Evolutionary conservation across 2,888 invertebrate genomes (phyloP).

Genomic region (Anthrax anthrax): DNA sequence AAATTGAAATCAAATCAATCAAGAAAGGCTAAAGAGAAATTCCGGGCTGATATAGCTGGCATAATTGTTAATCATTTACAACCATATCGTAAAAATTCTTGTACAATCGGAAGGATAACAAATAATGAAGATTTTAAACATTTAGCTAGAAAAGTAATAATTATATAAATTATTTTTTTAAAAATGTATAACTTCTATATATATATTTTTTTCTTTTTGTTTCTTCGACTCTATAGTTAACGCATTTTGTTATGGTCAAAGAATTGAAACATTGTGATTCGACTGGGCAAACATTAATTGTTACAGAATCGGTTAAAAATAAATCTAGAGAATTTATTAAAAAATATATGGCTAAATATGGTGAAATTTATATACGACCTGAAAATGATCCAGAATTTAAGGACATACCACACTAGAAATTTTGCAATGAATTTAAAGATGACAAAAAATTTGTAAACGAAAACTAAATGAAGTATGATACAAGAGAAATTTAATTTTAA

Average conservation of each 20-base stretch:
- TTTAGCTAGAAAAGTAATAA: constrained; percentile 70
- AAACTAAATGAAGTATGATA: too few relatives aligned
- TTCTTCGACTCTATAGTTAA: too few relatives aligned
- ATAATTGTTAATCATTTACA: constrained; percentile 74
- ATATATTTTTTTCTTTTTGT: constrained; percentile 16
- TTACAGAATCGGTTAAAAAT: constrained; percentile 53
- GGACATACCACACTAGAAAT: background rate
- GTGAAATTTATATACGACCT: constrained; percentile 46
- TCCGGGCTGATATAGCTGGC: constrained; percentile 62
- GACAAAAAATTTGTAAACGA: too few relatives aligned
- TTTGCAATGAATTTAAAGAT: too few relatives aligned
- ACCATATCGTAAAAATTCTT: constrained; percentile 78
- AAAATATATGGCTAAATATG: constrained; percentile 94
- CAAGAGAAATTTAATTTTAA: too few relatives aligned
- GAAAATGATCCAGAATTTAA: constrained; percentile 6
- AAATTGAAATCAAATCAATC: constrained; percentile 18
- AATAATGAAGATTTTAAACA: constrained; percentile 89
- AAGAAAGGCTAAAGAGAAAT: constrained; percentile 73
- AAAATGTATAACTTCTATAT: background rate
- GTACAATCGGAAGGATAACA: constrained; percentile 69
- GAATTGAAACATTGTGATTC: constrained; percentile 83
- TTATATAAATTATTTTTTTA: background rate
- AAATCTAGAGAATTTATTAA: constrained; percentile 91
- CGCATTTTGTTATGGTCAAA: constrained; percentile 89
- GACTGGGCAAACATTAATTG: constrained; percentile 24